Base-by-base conservation (phyloP, 2,797 vertebrate genomes). In the Paramormyrops hopkinsi region DNA sequence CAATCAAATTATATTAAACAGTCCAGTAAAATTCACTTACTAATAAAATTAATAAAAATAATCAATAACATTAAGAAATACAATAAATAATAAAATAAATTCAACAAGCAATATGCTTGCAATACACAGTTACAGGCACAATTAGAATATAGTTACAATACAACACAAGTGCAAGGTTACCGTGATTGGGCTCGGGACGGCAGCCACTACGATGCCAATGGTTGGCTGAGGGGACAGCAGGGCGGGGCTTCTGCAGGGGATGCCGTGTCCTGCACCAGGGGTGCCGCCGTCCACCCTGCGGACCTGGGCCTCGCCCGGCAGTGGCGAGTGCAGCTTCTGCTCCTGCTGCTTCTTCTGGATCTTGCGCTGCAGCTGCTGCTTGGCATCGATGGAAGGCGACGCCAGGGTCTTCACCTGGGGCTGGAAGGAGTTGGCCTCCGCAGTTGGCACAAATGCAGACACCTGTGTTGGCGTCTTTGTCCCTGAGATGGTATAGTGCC, bases 331-430 rank as follows among this genome's bases (percentile, higher is more conserved):
- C 50, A 99, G 94, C 93, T 99, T 99, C 94, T 99, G 98, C 91
- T 99, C 99, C 88, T 99, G 99, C 91, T 99, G 98, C 93, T 98
- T 99, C 95, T 98, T 98, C 94, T 99, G 98, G 92, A 99, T 99
- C 94, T 99, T 99, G 89, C 98, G 97, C 92, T 99, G 99, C 91
- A 99, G 97, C 92, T 99, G 99, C 94, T 99, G 98, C 93, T 99
- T 99, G 85, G 99, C 98, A 91, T 99, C 98, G 8, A 98, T 93
- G 33, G 96, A 95, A 25, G 98, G 98, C 3, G 98, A 98, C 2
- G 97, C 95, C 94, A 99, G 93, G 65, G 97, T 97, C 91, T 97
- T 96, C 90, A 95, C 94, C 92, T 99, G 98, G 0, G 98, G 97
- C 94, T 99, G 98, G 95, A 98, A 99, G 89, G 97, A 96, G 93